Evolutionary conservation across 2,113 vertebrate species (phyloP).

Genomic region (Progne subis): DNA sequence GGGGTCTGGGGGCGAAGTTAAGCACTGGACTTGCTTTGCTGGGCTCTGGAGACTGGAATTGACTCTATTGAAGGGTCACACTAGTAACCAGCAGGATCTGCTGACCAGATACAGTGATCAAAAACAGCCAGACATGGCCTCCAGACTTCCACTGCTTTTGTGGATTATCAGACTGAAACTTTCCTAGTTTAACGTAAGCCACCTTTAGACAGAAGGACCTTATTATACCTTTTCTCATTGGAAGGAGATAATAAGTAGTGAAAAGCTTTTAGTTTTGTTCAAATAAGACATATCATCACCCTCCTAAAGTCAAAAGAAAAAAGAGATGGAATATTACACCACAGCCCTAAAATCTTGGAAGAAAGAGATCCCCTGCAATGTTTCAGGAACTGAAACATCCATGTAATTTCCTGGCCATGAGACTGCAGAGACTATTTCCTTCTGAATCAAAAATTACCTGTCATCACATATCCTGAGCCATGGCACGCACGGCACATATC

Average conservation of each 20-base stretch:
- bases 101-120: neutral
- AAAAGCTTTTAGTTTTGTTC: neutral
- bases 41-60: neutral
- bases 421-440: slow-evolving; percentile 30
- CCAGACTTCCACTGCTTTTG: neutral
- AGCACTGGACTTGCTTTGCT: neutral
- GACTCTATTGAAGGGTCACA: neutral
- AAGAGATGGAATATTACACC: neutral
- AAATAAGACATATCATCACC: neutral
- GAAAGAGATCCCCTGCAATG: neutral
- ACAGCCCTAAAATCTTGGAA: neutral
- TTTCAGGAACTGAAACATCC: neutral
- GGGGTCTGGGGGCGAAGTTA: neutral
- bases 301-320: neutral
- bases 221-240: neutral
- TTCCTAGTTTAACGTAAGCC: neutral
- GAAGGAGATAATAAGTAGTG: neutral
- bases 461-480: slow-evolving; percentile 22
- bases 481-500: neutral
- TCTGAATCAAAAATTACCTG: slow-evolving; percentile 65
- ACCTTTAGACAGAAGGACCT: neutral
- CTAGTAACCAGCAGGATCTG: neutral
- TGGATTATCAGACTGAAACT: neutral
- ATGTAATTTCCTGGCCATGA: slow-evolving; percentile 41
- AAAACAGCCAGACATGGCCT: neutral